Evolutionary conservation across 2,888 invertebrate genomes (phyloP).

Genomic region (Taphrorychus bicolor): DNA sequence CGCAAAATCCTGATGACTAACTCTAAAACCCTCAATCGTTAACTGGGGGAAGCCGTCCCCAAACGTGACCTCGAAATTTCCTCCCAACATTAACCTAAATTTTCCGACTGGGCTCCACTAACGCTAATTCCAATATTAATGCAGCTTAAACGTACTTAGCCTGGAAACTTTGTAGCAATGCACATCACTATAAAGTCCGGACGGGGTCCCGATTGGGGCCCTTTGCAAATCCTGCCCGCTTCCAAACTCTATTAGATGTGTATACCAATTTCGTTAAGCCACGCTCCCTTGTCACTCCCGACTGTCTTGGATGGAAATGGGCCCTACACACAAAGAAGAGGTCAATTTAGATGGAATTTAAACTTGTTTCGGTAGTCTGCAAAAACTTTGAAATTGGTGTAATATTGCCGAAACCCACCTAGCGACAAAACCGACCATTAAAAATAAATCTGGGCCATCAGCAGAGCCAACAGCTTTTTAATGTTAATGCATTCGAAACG

Average conservation of each 20-base stretch:
- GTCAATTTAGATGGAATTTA: too few relatives aligned
- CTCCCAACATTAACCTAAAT: neutral
- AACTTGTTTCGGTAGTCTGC: too few relatives aligned
- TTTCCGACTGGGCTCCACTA: neutral
- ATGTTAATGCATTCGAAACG: conserved; percentile 17
- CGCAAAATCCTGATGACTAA: too few relatives aligned
- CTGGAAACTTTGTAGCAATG: neutral
- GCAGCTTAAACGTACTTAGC: conserved; percentile 9
- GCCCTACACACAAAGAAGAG: too few relatives aligned
- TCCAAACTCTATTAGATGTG: conserved; percentile 12
- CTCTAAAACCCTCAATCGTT: too few relatives aligned
- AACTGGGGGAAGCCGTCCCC: too few relatives aligned
- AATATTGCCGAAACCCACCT: too few relatives aligned
- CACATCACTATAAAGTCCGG: neutral
- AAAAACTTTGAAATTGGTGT: too few relatives aligned
- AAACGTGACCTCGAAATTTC: neutral
- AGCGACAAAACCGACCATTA: conserved; percentile 8
- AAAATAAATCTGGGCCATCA: conserved; percentile 18
- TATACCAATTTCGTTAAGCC: conserved; percentile 13
- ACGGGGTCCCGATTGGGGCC: neutral
- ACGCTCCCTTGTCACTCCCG: conserved; percentile 12
- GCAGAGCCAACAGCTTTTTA: conserved; percentile 25
- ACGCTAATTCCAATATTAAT: conserved; percentile 9
- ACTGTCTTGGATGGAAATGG: neutral
- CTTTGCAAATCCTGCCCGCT: conserved; percentile 6